These are phyloP conservation scores for Diorhabda carinulata DNA, from an alignment of 1,140 invertebrate species.

Conservation along the genomic window DNA sequence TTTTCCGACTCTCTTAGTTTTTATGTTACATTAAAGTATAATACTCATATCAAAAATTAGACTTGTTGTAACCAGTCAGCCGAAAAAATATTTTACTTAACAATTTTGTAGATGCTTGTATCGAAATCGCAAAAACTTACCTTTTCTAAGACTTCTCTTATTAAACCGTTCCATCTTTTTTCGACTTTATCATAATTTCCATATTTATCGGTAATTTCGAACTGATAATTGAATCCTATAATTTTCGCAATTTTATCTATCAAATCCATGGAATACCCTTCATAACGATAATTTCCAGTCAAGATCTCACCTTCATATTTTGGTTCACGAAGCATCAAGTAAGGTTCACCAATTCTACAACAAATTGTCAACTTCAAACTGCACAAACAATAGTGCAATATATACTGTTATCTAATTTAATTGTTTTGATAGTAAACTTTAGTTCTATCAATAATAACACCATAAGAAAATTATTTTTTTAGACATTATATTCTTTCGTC, in stretches of 20 bases:
- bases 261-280: constrained; percentile 79
- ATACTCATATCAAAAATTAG: no score
- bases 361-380: background rate
- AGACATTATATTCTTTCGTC: no score
- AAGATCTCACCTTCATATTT: constrained; percentile 46
- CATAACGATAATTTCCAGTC: constrained; percentile 59
- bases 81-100: no score
- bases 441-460: no score
- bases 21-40: no score
- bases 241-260: constrained; percentile 70
- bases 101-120: no score
- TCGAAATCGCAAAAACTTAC: constrained; percentile 51
- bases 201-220: constrained; percentile 61
- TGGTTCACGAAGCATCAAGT: constrained; percentile 58
- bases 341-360: constrained; percentile 66
- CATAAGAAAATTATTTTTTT: no score
- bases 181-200: constrained; percentile 65
- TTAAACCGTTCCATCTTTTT: constrained; percentile 80
- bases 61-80: no score
- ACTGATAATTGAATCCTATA: constrained; percentile 75
- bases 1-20: no score
- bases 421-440: no score
- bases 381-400: no score
- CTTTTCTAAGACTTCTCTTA: constrained; percentile 73
- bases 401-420: no score